Conservation (phyloP, 1,140 invertebrate genomes). For the Mercenaria mercenaria region DNA sequence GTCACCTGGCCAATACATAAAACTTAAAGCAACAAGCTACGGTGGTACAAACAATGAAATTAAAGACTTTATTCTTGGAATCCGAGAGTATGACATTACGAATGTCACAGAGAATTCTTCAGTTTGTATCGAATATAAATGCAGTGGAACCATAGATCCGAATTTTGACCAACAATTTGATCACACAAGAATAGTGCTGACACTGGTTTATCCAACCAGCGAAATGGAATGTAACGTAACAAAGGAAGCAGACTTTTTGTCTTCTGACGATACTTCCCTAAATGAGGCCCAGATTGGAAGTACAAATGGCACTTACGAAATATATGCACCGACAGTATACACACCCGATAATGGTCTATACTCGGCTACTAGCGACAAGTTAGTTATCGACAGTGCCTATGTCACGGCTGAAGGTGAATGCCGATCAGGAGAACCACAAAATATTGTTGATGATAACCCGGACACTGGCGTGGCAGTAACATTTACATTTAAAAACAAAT, state of each 20-base stretch:
- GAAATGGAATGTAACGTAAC: background rate
- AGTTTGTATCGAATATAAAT: slow-evolving; percentile 34
- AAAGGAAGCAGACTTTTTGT: background rate
- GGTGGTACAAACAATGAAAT: background rate
- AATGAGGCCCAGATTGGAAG: background rate
- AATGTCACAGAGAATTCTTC: background rate
- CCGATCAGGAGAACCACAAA: background rate
- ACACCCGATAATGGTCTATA: background rate
- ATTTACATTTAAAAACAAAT: background rate
- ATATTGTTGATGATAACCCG: background rate
- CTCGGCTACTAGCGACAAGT: background rate
- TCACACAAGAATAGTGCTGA: background rate
- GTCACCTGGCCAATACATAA: background rate
- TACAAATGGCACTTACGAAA: background rate
- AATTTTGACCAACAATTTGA: background rate
- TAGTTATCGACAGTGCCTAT: background rate
- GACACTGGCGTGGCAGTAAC: background rate
- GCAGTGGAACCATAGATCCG: slow-evolving; percentile 10
- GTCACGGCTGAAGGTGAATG: background rate
- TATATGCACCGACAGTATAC: background rate
- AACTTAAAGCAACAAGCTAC: background rate
- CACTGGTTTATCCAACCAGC: background rate
- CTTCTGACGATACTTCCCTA: too few species aligned
- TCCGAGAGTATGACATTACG: background rate
- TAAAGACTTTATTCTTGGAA: background rate